Conservation (phyloP, 2,888 invertebrate genomes). For the Arge pagana region DNA sequence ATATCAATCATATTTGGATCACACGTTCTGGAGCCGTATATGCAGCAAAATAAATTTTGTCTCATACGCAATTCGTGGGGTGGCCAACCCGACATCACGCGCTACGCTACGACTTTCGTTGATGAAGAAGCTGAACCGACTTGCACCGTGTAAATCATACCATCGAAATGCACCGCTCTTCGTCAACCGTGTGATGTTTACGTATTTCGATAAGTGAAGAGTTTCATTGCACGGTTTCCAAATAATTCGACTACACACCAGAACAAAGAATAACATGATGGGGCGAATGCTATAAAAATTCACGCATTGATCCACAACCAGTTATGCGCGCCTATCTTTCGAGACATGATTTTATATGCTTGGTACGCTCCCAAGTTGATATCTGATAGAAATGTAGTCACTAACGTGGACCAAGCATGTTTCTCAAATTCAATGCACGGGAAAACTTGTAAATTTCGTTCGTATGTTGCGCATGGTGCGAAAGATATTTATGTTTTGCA, state of each 20-base stretch:
- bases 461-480: neutral
- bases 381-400: neutral
- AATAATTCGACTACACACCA: slow-evolving; percentile 19
- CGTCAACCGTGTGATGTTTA: slow-evolving; percentile 33
- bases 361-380: slow-evolving; percentile 11
- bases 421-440: neutral
- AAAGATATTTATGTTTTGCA: neutral
- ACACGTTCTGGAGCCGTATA: too few relatives aligned
- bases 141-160: too few relatives aligned
- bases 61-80: too few relatives aligned
- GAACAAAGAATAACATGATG: slow-evolving; percentile 9
- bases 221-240: slow-evolving; percentile 25
- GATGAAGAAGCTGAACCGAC: too few relatives aligned
- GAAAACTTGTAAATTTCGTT: neutral
- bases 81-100: too few relatives aligned
- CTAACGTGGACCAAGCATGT: neutral
- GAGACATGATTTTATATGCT: slow-evolving; percentile 18
- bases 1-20: too few relatives aligned
- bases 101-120: too few relatives aligned
- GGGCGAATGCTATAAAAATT: slow-evolving; percentile 28
- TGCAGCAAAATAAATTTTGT: too few relatives aligned
- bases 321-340: slow-evolving; percentile 20
- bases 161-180: slow-evolving; percentile 29
- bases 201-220: slow-evolving; percentile 31
- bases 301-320: slow-evolving; percentile 26